These are phyloP conservation scores for Thalassarche chlororhynchos DNA, from an alignment of 2,113 vertebrate species.

Conservation along the genomic window DNA sequence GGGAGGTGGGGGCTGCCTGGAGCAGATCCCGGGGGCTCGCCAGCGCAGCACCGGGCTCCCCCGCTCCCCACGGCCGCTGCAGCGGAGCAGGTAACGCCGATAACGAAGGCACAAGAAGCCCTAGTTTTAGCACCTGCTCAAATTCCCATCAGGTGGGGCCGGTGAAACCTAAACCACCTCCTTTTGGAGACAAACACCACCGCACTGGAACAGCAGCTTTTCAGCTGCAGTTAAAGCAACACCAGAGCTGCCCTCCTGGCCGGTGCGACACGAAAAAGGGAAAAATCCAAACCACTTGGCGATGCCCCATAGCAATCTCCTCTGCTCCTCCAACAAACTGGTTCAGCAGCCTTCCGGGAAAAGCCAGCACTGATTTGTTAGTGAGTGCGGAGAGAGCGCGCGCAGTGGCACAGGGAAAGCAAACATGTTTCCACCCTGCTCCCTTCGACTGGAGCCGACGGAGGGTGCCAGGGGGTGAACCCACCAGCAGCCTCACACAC, in stretches of 20 bases:
- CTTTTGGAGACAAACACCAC: not conserved
- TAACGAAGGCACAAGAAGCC: not conserved
- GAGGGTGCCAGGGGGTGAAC: not conserved
- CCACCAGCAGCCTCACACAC: not conserved
- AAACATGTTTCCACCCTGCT: fast-evolving
- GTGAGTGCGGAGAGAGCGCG: fast-evolving
- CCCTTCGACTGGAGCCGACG: fast-evolving
- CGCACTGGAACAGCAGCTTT: fast-evolving
- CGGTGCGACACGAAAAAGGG: not conserved
- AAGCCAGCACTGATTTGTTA: fast-evolving
- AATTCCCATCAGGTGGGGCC: not conserved
- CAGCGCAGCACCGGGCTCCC: not conserved
- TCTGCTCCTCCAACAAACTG: not conserved
- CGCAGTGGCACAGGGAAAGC: not conserved
- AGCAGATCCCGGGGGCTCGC: not conserved
- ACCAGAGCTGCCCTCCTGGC: not conserved
- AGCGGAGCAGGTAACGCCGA: fast-evolving
- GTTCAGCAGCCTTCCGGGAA: not conserved
- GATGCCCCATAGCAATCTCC: not conserved
- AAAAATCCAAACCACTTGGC: not conserved
- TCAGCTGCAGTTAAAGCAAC: not conserved
- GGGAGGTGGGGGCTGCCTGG: not conserved
- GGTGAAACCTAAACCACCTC: not conserved
- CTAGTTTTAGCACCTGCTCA: not conserved
- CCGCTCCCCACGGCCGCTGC: not conserved